These are phyloP conservation scores for Trachelipus rathkii DNA, from an alignment of 1,140 invertebrate genomes.

Conservation along the genomic window DNA sequence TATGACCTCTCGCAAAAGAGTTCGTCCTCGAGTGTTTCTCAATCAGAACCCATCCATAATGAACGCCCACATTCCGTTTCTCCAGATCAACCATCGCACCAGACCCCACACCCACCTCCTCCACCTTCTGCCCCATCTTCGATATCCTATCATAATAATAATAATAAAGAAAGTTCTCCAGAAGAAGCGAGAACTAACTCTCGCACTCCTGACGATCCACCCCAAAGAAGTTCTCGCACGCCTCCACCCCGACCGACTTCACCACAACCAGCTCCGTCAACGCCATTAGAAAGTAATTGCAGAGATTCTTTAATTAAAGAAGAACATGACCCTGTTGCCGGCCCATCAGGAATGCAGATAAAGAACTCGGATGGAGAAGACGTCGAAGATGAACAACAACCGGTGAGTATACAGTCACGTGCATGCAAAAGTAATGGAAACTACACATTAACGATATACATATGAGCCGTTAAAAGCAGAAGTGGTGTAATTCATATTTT, in stretches of 20 bases:
- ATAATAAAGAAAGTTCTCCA: constrained; percentile 39
- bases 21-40: constrained; percentile 40
- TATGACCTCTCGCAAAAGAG: constrained; percentile 44
- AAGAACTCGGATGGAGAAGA: not conserved
- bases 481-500: not conserved
- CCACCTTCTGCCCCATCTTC: constrained; percentile 24
- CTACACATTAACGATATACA: too few species aligned
- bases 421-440: not conserved
- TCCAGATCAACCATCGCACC: constrained; percentile 20
- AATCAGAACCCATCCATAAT: constrained; percentile 38
- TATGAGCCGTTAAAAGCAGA: not conserved
- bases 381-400: constrained; percentile 17
- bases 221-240: not conserved
- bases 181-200: constrained; percentile 29
- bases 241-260: constrained; percentile 26
- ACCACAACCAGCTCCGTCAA: constrained; percentile 39
- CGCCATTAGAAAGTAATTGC: constrained; percentile 31
- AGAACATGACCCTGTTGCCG: constrained; percentile 36
- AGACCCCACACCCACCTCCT: constrained; percentile 16
- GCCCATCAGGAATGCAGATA: constrained; percentile 35
- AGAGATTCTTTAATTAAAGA: constrained; percentile 32
- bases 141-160: constrained; percentile 10
- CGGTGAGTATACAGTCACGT: not conserved
- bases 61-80: constrained; percentile 37
- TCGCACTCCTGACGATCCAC: not conserved